Evolutionary conservation across 1,140 invertebrate genomes (phyloP).

Genomic region (Sycophila sp.): DNA sequence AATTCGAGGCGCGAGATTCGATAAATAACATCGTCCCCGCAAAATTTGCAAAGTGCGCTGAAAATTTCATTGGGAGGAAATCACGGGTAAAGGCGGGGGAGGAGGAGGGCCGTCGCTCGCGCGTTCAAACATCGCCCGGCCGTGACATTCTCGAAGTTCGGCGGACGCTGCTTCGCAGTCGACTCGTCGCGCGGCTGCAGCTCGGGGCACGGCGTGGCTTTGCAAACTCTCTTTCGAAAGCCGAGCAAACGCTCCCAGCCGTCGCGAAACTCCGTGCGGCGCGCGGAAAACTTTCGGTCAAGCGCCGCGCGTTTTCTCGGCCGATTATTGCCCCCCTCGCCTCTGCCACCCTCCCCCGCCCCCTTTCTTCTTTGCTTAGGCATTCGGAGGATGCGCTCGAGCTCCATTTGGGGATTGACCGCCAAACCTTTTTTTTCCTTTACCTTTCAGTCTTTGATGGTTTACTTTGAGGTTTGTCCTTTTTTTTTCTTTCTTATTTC

Average conservation of each 20-base stretch:
- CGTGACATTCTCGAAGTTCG: conserved; percentile 16
- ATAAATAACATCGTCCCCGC: too few species aligned
- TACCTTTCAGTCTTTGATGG: too few species aligned
- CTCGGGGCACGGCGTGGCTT: not conserved
- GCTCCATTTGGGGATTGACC: too few species aligned
- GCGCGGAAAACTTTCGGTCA: not conserved
- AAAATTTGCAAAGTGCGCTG: not conserved
- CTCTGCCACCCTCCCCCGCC: too few species aligned
- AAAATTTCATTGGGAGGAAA: not conserved
- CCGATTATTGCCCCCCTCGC: conserved; percentile 1
- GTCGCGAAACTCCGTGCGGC: not conserved
- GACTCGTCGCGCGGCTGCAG: not conserved
- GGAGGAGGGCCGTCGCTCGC: not conserved
- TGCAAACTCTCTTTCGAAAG: conserved; percentile 10
- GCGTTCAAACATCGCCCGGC: not conserved
- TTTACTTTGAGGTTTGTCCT: too few species aligned
- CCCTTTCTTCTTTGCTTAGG: too few species aligned
- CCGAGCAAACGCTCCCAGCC: not conserved
- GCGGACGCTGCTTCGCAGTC: not conserved
- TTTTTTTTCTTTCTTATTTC: too few species aligned
- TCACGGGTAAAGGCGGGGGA: not conserved
- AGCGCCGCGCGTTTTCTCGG: not conserved
- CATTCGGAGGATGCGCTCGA: too few species aligned
- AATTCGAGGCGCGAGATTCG: too few species aligned
- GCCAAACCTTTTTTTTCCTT: too few species aligned